Percentiles rank a stretch among this genome's conserved stretches.
These are phyloP conservation scores for Siderastrea radians DNA, from an alignment of 92 coral and sea anemone species.

Conservation along the genomic window DNA sequence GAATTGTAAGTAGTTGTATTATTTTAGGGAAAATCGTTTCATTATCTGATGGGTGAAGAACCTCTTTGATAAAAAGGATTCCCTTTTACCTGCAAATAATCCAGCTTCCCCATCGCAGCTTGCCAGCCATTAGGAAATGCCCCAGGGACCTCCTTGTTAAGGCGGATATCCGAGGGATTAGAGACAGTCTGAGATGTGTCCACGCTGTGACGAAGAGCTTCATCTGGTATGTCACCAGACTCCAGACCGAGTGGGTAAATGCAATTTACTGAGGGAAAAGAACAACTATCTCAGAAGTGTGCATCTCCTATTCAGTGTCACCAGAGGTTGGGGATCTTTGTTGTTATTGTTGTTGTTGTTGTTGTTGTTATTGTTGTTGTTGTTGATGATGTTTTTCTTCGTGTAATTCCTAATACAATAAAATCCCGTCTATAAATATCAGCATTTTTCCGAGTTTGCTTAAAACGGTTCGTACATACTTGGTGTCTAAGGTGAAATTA, in stretches of 20 bases:
- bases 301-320: background rate
- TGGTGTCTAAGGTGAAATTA: background rate
- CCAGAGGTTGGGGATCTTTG: too few relatives aligned
- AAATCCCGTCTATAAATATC: too few relatives aligned
- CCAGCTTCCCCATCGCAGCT: conserved; percentile 59
- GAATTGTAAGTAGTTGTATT: background rate
- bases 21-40: background rate
- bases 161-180: conserved; percentile 74
- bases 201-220: conserved; percentile 80
- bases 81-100: conserved; percentile 65
- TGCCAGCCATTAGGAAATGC: conserved; percentile 81
- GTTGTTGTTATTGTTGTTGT: too few relatives aligned
- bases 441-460: too few relatives aligned
- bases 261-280: conserved; percentile 63
- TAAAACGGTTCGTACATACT: background rate
- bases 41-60: background rate
- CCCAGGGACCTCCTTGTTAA: conserved; percentile 50
- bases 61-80: background rate
- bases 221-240: conserved; percentile 88
- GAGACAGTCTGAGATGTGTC: conserved; percentile 18
- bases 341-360: too few relatives aligned
- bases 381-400: too few relatives aligned
- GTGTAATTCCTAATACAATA: too few relatives aligned
- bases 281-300: background rate
- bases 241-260: conserved; percentile 90